phyloP scores from a whole-genome alignment of 2,797 vertebrate genomes.

The Gouania willdenowi region DNA sequence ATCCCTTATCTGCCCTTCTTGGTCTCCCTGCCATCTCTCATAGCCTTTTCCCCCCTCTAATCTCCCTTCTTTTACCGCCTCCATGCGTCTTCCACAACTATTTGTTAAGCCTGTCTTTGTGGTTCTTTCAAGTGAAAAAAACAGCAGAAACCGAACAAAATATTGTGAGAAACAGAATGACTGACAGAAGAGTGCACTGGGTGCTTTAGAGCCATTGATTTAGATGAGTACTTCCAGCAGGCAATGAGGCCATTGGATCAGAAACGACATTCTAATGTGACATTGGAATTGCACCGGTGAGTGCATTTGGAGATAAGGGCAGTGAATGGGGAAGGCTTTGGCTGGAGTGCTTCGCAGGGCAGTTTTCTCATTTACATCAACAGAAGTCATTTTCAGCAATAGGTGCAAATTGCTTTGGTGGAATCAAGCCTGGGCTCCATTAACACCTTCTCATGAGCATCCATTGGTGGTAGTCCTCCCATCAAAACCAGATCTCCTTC shows the following conservation, averaged over 20 bases:
- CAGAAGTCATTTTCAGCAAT: conserved; percentile 37
- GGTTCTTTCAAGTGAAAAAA: conserved; percentile 7
- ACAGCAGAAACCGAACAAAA: background rate
- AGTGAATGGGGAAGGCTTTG: conserved; percentile 20
- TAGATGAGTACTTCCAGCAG: conserved; percentile 14
- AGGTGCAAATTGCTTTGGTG: conserved; percentile 43
- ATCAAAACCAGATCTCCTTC: background rate
- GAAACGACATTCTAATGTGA: conserved; percentile 33
- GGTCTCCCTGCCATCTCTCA: conserved; percentile 45
- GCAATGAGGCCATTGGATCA: conserved; percentile 29
- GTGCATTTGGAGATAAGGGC: conserved; percentile 37
- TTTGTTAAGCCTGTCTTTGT: conserved; percentile 20
- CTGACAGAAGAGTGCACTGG: conserved; percentile 17
- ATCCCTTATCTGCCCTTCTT: conserved; percentile 58
- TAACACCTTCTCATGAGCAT: conserved; percentile 23
- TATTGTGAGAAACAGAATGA: conserved; percentile 9
- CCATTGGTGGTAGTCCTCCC: background rate
- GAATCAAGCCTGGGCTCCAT: conserved; percentile 39
- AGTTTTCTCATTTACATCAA: conserved; percentile 41
- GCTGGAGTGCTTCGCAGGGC: conserved; percentile 24
- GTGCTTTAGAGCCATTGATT: conserved; percentile 35
- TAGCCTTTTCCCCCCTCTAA: conserved; percentile 19
- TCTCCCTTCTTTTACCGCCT: conserved; percentile 31
- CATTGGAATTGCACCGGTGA: conserved; percentile 22
- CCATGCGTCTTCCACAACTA: conserved; percentile 30